Conservation (phyloP, 2,888 invertebrate species). For the Agrotis exclamationis region DNA sequence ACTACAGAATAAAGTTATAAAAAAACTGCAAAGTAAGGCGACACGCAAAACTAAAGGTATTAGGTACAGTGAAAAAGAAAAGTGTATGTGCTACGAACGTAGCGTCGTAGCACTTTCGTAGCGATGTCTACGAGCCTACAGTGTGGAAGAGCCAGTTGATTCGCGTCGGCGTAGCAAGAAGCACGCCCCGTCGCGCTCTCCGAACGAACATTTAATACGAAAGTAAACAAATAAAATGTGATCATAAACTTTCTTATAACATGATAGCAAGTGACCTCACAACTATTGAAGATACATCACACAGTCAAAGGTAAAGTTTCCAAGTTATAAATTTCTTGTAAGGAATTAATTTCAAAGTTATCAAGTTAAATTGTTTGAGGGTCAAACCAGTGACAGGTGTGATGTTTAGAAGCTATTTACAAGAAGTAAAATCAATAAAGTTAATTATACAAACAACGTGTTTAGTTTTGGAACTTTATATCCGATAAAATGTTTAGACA, state of each 20-base stretch:
- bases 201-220: conserved; percentile 63
- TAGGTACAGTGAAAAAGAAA: conserved; percentile 45
- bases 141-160: conserved; percentile 69
- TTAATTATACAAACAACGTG: conserved; percentile 36
- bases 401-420: conserved; percentile 15
- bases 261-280: conserved; percentile 64
- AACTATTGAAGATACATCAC: conserved; percentile 57
- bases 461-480: conserved; percentile 21
- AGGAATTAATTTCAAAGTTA: conserved; percentile 6
- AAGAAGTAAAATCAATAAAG: conserved; percentile 47
- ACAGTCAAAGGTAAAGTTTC: conserved; percentile 61
- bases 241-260: conserved; percentile 68
- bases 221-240: conserved; percentile 76
- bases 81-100: conserved; percentile 43
- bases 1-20: conserved; percentile 16
- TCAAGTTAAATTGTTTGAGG: conserved; percentile 34
- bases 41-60: conserved; percentile 28
- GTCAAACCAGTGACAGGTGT: conserved; percentile 41
- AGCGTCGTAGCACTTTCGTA: conserved; percentile 53
- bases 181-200: conserved; percentile 66
- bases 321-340: background rate
- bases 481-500: conserved; percentile 6
- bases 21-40: conserved; percentile 36
- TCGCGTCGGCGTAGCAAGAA: conserved; percentile 67
- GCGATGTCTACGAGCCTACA: conserved; percentile 47